These are phyloP conservation scores for Spongia lamella DNA, from an alignment of 37 sponge, comb jelly and placozoan genomes.

Conservation along the genomic window DNA sequence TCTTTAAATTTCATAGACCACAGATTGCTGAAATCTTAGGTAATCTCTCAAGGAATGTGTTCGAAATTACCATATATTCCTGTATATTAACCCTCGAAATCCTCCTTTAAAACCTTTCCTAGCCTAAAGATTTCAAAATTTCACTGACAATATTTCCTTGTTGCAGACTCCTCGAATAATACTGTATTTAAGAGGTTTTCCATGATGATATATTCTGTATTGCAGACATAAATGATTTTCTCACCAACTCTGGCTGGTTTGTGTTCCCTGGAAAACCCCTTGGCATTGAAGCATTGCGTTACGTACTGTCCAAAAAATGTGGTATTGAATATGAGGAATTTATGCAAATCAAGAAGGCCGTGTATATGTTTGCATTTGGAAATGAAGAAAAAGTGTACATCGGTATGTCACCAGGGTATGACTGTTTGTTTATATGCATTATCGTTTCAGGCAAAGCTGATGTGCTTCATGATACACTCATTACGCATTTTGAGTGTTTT, in stretches of 20 bases:
- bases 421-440: too few relatives aligned
- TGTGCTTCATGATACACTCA: constrained; percentile 51
- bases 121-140: too few relatives aligned
- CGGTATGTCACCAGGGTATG: too few relatives aligned
- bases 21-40: too few relatives aligned
- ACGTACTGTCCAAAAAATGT: constrained; percentile 65
- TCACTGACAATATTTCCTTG: background rate
- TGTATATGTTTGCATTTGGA: constrained; percentile 50
- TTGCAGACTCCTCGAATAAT: too few relatives aligned
- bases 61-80: too few relatives aligned
- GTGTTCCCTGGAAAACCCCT: constrained; percentile 49
- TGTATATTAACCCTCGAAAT: too few relatives aligned
- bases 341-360: constrained; percentile 34
- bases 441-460: constrained; percentile 70
- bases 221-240: constrained; percentile 64
- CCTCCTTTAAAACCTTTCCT: too few relatives aligned
- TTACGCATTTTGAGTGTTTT: constrained; percentile 69
- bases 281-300: constrained; percentile 53
- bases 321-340: constrained; percentile 31
- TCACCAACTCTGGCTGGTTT: constrained; percentile 79
- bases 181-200: too few relatives aligned
- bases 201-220: too few relatives aligned
- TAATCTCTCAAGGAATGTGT: too few relatives aligned
- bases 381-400: constrained; percentile 58
- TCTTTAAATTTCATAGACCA: too few relatives aligned